Evolutionary conservation across 2,888 invertebrate genomes (phyloP), one percentile per base, ranked within the genome.

Genomic region (Neria commutata): DNA sequence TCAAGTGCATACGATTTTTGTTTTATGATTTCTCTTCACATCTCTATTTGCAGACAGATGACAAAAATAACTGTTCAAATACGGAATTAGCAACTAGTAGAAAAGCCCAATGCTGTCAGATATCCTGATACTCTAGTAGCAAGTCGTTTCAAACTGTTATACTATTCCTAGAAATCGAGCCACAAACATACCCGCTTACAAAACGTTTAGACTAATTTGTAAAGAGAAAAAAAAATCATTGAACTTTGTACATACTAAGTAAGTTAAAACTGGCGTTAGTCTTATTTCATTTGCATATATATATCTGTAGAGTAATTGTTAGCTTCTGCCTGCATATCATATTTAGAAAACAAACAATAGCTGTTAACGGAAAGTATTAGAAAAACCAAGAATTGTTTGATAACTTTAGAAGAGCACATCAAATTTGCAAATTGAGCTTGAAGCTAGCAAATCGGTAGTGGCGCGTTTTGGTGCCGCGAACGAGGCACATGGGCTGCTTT

Each of bases 381-480:
- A n/a, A n/a, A n/a, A n/a, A n/a, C n/a, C n/a, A n/a, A n/a, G n/a
- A n/a, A n/a, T n/a, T n/a, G n/a, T n/a, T n/a, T n/a, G n/a, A n/a
- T n/a, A 42, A 42, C 42, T 4, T 19, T 19, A 42, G 21, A 19
- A 42, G 8, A 3, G 42, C 21, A 17, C 21, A 42, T 56, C n/a
- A 17, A 8, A 74, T 61, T 11, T 64, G 52, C 1, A 62, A 26
- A 65, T 75, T 77, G 3, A 86, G 70, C 67, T 85, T 82, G 59
- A 88, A 70, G 68, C 75, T 85, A 5, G 88, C 90, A 63, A 87
- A 79, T 67, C 88, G 84, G 76, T 90, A 92, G 72, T 88, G 86
- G 61, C 86, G 85, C 45, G 88, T 88, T 65, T 86, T 84, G 10
- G 86, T 85, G 74, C 89, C 89, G 64, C 92, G 84, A 10, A 90